phyloP scores from a whole-genome alignment of 2,113 vertebrate species.

The Machaerirhynchus nigripectus region DNA sequence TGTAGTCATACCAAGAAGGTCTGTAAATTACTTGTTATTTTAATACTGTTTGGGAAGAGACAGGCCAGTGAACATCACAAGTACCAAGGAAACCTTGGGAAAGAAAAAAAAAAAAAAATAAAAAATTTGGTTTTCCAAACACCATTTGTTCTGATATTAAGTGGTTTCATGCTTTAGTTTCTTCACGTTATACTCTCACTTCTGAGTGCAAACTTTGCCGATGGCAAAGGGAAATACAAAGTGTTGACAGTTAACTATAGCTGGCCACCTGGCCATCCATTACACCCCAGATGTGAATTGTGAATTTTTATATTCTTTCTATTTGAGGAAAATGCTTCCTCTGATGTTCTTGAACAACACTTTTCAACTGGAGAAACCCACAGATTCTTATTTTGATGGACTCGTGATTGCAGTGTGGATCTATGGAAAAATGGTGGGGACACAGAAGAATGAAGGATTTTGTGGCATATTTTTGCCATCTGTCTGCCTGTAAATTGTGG shows the following conservation, averaged over 20 bases:
- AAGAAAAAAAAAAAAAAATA: not conserved
- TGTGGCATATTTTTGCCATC: not conserved
- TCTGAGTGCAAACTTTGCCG: constrained; percentile 62
- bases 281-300: constrained; percentile 63
- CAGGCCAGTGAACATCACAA: not conserved
- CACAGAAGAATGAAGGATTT: not conserved
- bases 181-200: constrained; percentile 57
- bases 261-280: constrained; percentile 56
- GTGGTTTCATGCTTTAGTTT: constrained; percentile 45
- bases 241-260: constrained; percentile 63
- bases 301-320: constrained; percentile 51
- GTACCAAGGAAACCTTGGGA: not conserved
- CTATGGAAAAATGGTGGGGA: not conserved
- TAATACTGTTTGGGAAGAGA: not conserved
- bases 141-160: constrained; percentile 17
- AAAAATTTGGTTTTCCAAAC: not conserved
- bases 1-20: not conserved
- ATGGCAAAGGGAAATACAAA: constrained; percentile 62
- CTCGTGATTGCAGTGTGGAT: not conserved
- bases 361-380: constrained; percentile 37
- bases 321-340: constrained; percentile 34
- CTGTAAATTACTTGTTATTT: not conserved
- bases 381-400: constrained; percentile 16
- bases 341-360: constrained; percentile 34
- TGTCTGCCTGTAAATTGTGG: not conserved